Conservation (phyloP, 2,888 invertebrate genomes). For the Acrobasis repandana region DNA sequence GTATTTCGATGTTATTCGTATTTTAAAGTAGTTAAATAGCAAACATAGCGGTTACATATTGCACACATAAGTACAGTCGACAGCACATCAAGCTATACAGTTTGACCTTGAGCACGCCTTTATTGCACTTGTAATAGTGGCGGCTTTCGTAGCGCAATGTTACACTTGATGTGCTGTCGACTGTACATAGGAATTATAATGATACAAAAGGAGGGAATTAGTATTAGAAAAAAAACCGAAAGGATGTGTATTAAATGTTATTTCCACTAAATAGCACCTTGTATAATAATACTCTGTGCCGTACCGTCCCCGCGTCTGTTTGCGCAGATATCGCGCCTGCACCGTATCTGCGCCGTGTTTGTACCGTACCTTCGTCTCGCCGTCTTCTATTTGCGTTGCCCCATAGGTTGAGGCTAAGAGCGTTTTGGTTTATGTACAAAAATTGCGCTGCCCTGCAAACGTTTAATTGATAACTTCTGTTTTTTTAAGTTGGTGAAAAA, state of each 20-base stretch:
- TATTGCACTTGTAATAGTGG: slow-evolving; percentile 26
- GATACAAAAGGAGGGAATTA: slow-evolving; percentile 26
- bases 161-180: slow-evolving; percentile 24
- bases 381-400: no score
- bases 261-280: slow-evolving; percentile 24
- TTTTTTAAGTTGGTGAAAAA: no score
- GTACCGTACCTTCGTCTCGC: no score
- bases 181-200: slow-evolving; percentile 25
- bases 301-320: slow-evolving; percentile 23
- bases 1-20: no score
- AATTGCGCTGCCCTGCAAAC: no score
- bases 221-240: slow-evolving; percentile 24
- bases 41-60: slow-evolving; percentile 25
- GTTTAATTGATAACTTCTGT: no score
- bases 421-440: no score
- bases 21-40: slow-evolving; percentile 13
- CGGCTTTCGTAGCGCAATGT: slow-evolving; percentile 25
- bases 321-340: no score
- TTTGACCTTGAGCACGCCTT: slow-evolving; percentile 25
- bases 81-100: slow-evolving; percentile 25
- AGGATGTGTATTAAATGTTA: slow-evolving; percentile 20
- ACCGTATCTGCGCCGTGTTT: no score
- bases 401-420: no score
- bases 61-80: slow-evolving; percentile 24
- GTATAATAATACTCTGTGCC: slow-evolving; percentile 24